Conservation (phyloP, 2,113 vertebrate genomes). For the Phaethon lepturus region DNA sequence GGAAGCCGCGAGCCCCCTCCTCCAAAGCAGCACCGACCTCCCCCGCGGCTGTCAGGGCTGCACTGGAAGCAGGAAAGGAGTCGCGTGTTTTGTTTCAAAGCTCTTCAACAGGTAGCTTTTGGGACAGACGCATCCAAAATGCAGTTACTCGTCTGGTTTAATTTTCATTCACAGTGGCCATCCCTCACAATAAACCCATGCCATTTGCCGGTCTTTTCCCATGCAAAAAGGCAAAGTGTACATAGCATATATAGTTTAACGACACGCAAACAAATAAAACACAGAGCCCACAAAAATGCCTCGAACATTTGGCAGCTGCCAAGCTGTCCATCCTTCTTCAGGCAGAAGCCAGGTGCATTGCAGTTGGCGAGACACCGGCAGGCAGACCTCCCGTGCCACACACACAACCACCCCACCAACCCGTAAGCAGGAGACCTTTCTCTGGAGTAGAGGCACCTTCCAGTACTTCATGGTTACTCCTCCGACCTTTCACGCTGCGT, state of each 20-base stretch:
- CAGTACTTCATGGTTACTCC: not conserved
- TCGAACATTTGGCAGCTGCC: fast-evolving
- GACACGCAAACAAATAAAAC: not conserved
- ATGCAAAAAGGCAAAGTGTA: not conserved
- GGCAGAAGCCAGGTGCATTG: not conserved
- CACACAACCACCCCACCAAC: not conserved
- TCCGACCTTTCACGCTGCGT: not conserved
- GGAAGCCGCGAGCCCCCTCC: not conserved
- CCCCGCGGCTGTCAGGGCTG: not conserved
- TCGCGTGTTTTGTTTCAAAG: not conserved
- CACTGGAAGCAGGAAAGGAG: not conserved
- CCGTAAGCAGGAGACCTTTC: no score
- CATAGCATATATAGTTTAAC: not conserved
- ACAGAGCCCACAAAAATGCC: not conserved
- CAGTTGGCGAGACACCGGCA: not conserved
- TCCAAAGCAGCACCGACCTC: not conserved
- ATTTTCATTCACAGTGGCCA: not conserved
- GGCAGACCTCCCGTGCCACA: not conserved
- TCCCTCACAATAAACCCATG: fast-evolving
- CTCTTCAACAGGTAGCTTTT: not conserved
- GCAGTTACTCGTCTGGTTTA: not conserved
- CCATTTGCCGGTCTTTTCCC: not conserved
- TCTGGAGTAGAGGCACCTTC: not conserved
- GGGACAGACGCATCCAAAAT: not conserved
- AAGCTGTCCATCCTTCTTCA: not conserved